These are phyloP conservation scores for Baronia brevicornis DNA, from an alignment of 2,888 invertebrate genomes.

Conservation along the genomic window DNA sequence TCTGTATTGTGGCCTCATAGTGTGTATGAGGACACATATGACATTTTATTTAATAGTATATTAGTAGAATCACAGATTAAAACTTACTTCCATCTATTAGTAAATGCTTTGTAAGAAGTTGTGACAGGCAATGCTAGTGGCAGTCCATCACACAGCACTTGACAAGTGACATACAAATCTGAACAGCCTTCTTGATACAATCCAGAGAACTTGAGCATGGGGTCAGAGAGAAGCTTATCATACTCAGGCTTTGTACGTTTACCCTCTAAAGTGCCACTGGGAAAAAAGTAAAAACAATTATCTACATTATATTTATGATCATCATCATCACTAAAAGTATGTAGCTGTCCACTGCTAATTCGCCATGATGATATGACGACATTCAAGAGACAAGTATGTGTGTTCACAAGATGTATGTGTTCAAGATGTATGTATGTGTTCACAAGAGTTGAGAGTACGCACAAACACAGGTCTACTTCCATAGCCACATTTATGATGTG, in stretches of 20 bases:
- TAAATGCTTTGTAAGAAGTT: constrained; percentile 94
- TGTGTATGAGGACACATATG: not conserved
- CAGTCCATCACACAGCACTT: constrained; percentile 87
- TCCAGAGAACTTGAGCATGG: constrained; percentile 93
- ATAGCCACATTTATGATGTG: too few relatives aligned
- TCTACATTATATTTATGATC: not conserved
- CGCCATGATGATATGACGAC: not conserved
- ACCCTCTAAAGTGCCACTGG: constrained; percentile 94
- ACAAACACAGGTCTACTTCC: too few relatives aligned
- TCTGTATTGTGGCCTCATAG: not conserved
- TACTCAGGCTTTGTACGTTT: constrained; percentile 90
- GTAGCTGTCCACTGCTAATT: not conserved
- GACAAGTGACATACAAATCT: constrained; percentile 91
- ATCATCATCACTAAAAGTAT: not conserved
- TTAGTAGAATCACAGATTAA: not conserved
- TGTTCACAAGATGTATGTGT: too few relatives aligned
- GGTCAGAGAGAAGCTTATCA: constrained; percentile 89
- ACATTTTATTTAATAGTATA: not conserved
- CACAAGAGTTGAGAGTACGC: too few relatives aligned
- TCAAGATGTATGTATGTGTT: too few relatives aligned
- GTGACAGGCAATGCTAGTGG: constrained; percentile 90
- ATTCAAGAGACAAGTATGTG: too few relatives aligned
- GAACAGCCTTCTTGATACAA: constrained; percentile 89
- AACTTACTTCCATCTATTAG: constrained; percentile 92
- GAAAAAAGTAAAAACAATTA: constrained; percentile 16